phyloP scores from a whole-genome alignment of 2,113 vertebrate genomes.

The Aspiorhynchus laticeps region DNA sequence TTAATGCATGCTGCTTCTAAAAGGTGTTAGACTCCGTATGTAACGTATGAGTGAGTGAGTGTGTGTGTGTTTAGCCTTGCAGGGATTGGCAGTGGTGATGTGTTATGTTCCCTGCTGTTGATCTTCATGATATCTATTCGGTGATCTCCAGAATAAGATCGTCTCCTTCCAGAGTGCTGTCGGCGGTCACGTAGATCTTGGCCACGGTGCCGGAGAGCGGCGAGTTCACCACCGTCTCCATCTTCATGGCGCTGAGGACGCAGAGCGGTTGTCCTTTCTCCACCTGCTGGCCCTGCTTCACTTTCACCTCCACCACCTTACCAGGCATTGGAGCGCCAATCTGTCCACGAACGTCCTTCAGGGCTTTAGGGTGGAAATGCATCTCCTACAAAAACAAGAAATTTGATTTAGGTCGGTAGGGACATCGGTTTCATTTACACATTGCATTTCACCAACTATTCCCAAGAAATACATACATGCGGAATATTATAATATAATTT shows the following conservation, averaged over 20 bases:
- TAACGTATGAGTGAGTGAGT: not conserved
- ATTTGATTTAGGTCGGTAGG: not conserved
- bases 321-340: constrained; percentile 94
- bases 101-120: not conserved
- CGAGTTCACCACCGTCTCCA: constrained; percentile 93
- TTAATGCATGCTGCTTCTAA: not conserved
- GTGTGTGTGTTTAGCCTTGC: constrained; percentile 20
- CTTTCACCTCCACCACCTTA: constrained; percentile 89
- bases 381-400: constrained; percentile 79
- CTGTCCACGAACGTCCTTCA: constrained; percentile 90
- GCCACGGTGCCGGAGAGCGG: constrained; percentile 81
- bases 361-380: constrained; percentile 93
- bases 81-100: not conserved
- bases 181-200: constrained; percentile 77
- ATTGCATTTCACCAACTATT: not conserved
- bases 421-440: not conserved
- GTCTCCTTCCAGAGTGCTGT: constrained; percentile 87
- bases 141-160: constrained; percentile 91
- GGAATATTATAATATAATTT: not conserved
- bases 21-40: not conserved
- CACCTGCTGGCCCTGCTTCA: constrained; percentile 76
- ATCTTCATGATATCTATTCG: constrained; percentile 60
- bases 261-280: constrained; percentile 89
- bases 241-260: constrained; percentile 94
- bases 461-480: not conserved